These are phyloP conservation scores for Ptilodon capucinus DNA, from an alignment of 2,888 invertebrate species.

Conservation along the genomic window DNA sequence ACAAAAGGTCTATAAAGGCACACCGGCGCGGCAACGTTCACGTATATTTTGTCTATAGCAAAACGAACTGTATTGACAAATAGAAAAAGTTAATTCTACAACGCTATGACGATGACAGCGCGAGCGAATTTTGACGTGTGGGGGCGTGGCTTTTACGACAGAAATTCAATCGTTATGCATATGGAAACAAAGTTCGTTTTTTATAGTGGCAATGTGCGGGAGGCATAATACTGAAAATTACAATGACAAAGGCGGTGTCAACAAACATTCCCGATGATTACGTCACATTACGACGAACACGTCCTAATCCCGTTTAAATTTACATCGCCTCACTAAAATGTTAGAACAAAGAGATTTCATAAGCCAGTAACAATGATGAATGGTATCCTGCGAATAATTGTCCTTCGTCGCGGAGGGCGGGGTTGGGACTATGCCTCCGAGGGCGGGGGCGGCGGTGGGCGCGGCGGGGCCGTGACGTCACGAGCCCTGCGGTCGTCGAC, in stretches of 20 bases:
- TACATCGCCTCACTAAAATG: conserved; percentile 26
- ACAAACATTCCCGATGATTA: not conserved
- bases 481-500: conserved; percentile 63
- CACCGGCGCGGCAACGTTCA: too few species aligned
- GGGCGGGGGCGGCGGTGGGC: conserved; percentile 42
- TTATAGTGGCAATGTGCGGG: too few species aligned
- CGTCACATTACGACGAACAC: conserved; percentile 18
- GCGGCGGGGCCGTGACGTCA: conserved; percentile 69
- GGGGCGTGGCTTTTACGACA: too few species aligned
- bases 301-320: conserved; percentile 30
- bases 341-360: conserved; percentile 47
- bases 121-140: too few species aligned
- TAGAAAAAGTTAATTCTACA: too few species aligned
- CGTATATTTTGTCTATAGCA: too few species aligned
- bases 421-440: conserved; percentile 20
- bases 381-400: conserved; percentile 73
- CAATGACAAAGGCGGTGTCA: not conserved
- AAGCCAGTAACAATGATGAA: conserved; percentile 59
- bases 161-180: too few species aligned
- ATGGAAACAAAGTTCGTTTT: too few species aligned
- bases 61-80: too few species aligned
- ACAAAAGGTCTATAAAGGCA: not conserved
- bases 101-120: too few species aligned
- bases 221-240: not conserved
- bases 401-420: conserved; percentile 46